A percentile compares a stretch with the other conserved stretches of the same genome.
Conservation (phyloP, 2,113 vertebrate species). For the Clarias gariepinus region DNA sequence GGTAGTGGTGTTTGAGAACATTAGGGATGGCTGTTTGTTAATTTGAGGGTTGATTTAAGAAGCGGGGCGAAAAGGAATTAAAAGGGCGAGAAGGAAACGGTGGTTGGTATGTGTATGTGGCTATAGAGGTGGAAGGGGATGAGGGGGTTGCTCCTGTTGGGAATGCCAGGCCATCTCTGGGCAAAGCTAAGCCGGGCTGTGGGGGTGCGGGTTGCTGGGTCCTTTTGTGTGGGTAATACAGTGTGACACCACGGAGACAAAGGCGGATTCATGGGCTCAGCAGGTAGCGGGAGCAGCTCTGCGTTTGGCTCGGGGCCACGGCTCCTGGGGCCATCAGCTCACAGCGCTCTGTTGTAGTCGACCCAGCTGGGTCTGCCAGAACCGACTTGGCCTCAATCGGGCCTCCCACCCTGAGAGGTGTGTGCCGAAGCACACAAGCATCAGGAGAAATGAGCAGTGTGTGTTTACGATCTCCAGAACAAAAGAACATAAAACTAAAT, state of each 20-base stretch:
- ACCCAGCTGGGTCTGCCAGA: constrained; percentile 66
- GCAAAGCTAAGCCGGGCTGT: constrained; percentile 69
- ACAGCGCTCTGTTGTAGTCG: constrained; percentile 75
- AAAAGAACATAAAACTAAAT: constrained; percentile 19
- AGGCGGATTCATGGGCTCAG: constrained; percentile 97
- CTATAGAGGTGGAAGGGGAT: constrained; percentile 64
- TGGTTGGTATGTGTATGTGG: constrained; percentile 64
- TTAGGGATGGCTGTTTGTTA: constrained; percentile 34
- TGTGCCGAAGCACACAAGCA: constrained; percentile 47
- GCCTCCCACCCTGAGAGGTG: constrained; percentile 48
- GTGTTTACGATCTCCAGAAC: constrained; percentile 31
- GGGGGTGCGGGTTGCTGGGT: constrained; percentile 77
- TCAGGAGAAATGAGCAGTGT: constrained; percentile 49
- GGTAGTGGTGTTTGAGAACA: constrained; percentile 25
- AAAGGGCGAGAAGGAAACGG: constrained; percentile 24
- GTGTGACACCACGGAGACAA: constrained; percentile 98
- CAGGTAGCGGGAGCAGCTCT: constrained; percentile 89
- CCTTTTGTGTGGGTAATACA: constrained; percentile 94
- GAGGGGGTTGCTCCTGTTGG: constrained; percentile 80
- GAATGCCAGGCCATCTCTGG: constrained; percentile 91
- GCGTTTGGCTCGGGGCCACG: constrained; percentile 73
- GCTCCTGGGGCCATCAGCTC: constrained; percentile 70
- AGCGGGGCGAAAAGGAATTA: constrained; percentile 34
- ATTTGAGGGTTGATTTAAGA: constrained; percentile 37
- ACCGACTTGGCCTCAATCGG: constrained; percentile 54